A percentile compares a stretch with the other conserved stretches of the same genome.
Conservation (phyloP, 2,797 vertebrate species). For the Mionectes olivaceus region DNA sequence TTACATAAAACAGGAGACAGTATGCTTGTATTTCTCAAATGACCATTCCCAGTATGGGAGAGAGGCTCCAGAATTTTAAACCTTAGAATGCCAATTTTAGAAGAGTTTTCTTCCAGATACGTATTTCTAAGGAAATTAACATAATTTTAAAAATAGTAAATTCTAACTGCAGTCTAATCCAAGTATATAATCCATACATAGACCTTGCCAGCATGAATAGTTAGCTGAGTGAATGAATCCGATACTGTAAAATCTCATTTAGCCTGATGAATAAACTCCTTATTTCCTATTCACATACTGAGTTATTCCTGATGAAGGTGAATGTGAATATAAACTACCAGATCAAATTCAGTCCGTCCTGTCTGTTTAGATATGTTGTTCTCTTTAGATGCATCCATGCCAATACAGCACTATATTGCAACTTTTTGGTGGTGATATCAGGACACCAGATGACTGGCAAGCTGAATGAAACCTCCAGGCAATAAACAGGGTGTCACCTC, state of each 20-base stretch:
- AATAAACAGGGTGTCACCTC: background rate
- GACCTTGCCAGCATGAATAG: background rate
- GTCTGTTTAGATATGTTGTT: background rate
- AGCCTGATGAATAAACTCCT: background rate
- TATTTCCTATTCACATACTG: background rate
- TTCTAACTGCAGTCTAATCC: background rate
- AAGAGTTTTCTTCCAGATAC: background rate
- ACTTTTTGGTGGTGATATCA: background rate
- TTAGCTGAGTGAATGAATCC: background rate
- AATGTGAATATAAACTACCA: background rate
- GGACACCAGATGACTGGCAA: background rate
- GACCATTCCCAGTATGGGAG: background rate
- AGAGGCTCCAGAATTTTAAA: background rate
- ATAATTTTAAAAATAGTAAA: background rate
- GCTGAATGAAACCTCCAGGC: background rate
- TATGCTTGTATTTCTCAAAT: background rate
- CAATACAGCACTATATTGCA: background rate
- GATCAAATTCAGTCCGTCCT: background rate
- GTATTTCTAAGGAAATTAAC: background rate
- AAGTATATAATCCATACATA: background rate
- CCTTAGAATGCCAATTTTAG: background rate
- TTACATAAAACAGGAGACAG: background rate
- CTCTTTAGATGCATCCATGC: background rate
- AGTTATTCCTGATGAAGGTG: background rate
- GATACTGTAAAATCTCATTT: background rate